Base-by-base conservation (phyloP, 2,113 vertebrate species). In the Cottus gobio region DNA sequence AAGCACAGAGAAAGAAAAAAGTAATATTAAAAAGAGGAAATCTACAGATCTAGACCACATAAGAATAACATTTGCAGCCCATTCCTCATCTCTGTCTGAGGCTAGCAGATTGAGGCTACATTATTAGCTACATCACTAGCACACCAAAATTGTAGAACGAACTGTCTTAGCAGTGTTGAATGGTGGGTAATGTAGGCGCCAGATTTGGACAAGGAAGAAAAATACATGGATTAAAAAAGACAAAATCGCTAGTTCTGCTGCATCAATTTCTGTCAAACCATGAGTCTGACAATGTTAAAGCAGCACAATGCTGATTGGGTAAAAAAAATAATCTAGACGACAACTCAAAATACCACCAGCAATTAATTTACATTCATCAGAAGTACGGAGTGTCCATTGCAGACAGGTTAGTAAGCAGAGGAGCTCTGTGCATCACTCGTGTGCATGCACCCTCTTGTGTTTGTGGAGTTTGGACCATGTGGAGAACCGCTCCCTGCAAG, bases 401-500 rank as follows among this genome's bases (percentile, higher is more conserved):
- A n/a, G 22, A 10, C 2, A 7, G 11, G 31, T 46, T 31, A 63
- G 44, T 65, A 68, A 22, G 39, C 1, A 0, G 71, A 2, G 0
- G 77, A 52, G n/a, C 52, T 79, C 52, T 64, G 1, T 30, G 4
- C 18, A 9, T 73, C 34, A 0, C 5, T 64, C 28, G 37, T 26
- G 61, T 84, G 90, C 0, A 39, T 86, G 90, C 0, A 36, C 22
- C 0, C 18, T 50, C 30, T 72, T 85, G 34, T 91, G 90, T 12
- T 80, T 87, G 48, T 79, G 22, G 1, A 72, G 84, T 37, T 86
- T 91, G 20, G 11, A 44, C 79, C 87, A 83, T n/a, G 16, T 82
- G 62, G 84, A 79, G 71, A 91, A 91, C 28, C 37, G 1, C 22
- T 87, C 68, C 5, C 28, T 78, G 68, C 90, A 91, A 0, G 24